These are phyloP conservation scores for Leptopilina drosophilae DNA, from an alignment of 2,888 invertebrate species.

Conservation along the genomic window DNA sequence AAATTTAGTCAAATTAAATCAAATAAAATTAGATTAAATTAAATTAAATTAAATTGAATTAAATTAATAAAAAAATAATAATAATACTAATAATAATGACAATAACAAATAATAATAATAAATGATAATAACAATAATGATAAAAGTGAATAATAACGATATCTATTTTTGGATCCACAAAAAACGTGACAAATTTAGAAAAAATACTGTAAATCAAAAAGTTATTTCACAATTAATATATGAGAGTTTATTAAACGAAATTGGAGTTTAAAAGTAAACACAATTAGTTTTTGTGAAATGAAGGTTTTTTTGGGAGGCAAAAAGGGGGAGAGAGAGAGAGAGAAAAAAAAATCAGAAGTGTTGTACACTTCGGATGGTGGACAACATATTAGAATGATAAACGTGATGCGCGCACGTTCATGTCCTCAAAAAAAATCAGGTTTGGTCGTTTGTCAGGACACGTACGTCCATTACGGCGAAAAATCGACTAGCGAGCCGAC, in stretches of 20 bases:
- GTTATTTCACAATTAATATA: background rate
- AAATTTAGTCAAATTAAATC: too few species aligned
- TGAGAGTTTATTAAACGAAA: background rate
- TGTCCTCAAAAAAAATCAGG: conserved; percentile 56
- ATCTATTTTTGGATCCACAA: background rate
- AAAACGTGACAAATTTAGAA: background rate
- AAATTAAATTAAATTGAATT: too few species aligned
- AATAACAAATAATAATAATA: too few species aligned
- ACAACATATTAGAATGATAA: conserved; percentile 32
- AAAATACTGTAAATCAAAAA: background rate
- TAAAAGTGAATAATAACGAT: background rate
- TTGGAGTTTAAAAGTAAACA: conserved; percentile 23
- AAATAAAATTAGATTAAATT: too few species aligned
- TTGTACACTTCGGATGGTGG: conserved; percentile 1
- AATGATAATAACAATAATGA: too few species aligned
- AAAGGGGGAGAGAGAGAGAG: too few species aligned
- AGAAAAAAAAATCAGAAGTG: conserved; percentile 30
- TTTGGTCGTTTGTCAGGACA: conserved; percentile 70
- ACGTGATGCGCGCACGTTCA: conserved; percentile 44
- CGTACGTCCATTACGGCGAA: conserved; percentile 73
- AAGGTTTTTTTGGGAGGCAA: background rate
- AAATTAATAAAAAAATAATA: too few species aligned
- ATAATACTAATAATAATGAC: too few species aligned
- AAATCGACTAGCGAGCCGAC: conserved; percentile 71
- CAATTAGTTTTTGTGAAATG: conserved; percentile 27